Conservation (phyloP, 1,140 invertebrate species). For the Steinernema khuongi region DNA sequence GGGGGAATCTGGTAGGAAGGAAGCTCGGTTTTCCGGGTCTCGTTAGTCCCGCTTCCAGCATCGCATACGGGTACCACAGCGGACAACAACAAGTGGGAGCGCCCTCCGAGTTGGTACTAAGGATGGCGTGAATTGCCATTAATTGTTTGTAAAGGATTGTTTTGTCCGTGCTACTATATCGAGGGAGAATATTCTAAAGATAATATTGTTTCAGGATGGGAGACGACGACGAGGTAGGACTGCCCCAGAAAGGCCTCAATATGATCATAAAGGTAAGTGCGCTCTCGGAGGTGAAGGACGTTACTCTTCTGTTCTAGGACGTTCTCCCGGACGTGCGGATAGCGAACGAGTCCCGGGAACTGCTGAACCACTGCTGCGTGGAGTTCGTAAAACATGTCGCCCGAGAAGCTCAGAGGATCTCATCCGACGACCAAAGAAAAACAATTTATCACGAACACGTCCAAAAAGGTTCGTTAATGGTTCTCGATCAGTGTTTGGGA, state of each 20-base stretch:
- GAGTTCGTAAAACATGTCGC: slow-evolving; percentile 55
- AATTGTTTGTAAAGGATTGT: not conserved
- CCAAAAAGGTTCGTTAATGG: slow-evolving; percentile 45
- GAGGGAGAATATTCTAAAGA: slow-evolving; percentile 5
- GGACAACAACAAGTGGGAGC: not conserved
- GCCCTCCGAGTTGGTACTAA: no score
- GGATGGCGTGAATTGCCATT: slow-evolving; percentile 9
- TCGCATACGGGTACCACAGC: slow-evolving; percentile 2
- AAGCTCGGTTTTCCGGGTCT: slow-evolving; percentile 10
- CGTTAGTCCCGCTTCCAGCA: not conserved
- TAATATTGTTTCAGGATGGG: slow-evolving; percentile 47
- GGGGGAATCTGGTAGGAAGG: slow-evolving; percentile 14
- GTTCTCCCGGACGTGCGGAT: slow-evolving; percentile 54
- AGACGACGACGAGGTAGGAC: slow-evolving; percentile 57
- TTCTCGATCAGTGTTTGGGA: no score
- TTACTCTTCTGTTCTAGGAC: slow-evolving; percentile 32
- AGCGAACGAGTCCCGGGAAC: slow-evolving; percentile 55
- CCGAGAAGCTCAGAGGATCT: slow-evolving; percentile 54
- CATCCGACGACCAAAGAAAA: slow-evolving; percentile 52
- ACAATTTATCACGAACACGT: slow-evolving; percentile 59
- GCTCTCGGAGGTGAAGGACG: not conserved
- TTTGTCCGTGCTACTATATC: slow-evolving; percentile 22
- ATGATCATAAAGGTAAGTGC: slow-evolving; percentile 51
- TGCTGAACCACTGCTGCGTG: slow-evolving; percentile 55
- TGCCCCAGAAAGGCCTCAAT: slow-evolving; percentile 57